Evolutionary conservation across 2,888 invertebrate genomes (phyloP), one percentile per base, ranked within the genome.

Genomic region (Drosophila fungiperda): DNA sequence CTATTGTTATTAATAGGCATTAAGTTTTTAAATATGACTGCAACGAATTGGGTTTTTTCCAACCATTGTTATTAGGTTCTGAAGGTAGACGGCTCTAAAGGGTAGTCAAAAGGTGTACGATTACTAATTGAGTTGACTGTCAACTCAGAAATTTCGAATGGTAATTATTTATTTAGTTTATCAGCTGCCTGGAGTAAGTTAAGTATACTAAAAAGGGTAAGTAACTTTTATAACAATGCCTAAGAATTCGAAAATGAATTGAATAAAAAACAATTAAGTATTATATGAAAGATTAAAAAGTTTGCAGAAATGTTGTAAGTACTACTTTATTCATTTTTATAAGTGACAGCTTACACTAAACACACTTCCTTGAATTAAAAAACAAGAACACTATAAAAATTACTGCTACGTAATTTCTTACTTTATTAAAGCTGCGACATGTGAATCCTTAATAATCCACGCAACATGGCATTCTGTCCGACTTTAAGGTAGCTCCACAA

Each of bases 1-100:
- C 81, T 76, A 77, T 79, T 79, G 75, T 79, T 78, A 77, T 83
- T 87, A 87, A 87, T 84, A 83, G 80, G 71, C 76, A 76, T 84
- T 70, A 69, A 79, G 69, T 78, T 75, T 77, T 76, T 73, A 68
- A 69, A 68, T 62, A 68, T 79, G 68, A 63, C 83, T 75, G 71
- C 54, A 78, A 67, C 88, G 82, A 83, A 83, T 83, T 60, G 58
- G 8, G n/a, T 4, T 7, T 53, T 15, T 15, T 20, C 33, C 15
- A 4, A 55, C 8, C 23, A 15, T 65, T 49, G 52, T 45, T 35
- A 36, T 73, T 23, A 40, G 29, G 29, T 6, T 29, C 29, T 29
- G 29, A 40, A 38, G 36, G 15, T 48, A 35, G 17, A 33, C 11
- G 20, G 3, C 20, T 17, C 35, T 11, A 11, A 8, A 29, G 54